Conservation (phyloP, 2,113 vertebrate genomes). For the Paraplagusia blochii region DNA sequence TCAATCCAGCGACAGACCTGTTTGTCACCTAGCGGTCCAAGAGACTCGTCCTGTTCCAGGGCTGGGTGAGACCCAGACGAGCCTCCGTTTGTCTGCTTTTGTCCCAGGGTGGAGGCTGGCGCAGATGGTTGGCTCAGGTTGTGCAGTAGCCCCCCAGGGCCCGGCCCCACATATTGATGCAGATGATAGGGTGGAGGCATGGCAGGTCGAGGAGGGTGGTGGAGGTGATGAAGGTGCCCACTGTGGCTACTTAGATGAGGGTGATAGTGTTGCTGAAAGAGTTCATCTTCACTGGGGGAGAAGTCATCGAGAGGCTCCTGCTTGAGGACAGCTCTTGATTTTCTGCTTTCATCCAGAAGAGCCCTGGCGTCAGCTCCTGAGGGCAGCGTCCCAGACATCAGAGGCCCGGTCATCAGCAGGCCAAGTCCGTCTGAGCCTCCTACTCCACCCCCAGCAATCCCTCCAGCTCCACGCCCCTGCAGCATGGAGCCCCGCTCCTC, state of each 20-base stretch:
- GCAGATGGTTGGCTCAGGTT: slow-evolving; percentile 65
- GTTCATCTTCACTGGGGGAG: slow-evolving; percentile 81
- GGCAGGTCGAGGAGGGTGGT: slow-evolving; percentile 67
- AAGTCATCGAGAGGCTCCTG: slow-evolving; percentile 93
- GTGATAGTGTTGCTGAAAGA: slow-evolving; percentile 83
- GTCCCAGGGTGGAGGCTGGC: slow-evolving; percentile 66
- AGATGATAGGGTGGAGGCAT: slow-evolving; percentile 91
- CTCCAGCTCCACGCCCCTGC: slow-evolving; percentile 55
- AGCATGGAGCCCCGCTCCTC: slow-evolving; percentile 81
- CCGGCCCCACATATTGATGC: slow-evolving; percentile 79
- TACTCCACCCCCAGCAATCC: slow-evolving; percentile 30
- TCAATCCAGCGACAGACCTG: slow-evolving; percentile 97
- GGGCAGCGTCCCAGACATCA: slow-evolving; percentile 61
- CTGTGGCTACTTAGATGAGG: slow-evolving; percentile 67
- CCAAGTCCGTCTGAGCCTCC: slow-evolving; percentile 60
- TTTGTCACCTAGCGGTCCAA: slow-evolving; percentile 69
- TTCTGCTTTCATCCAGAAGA: slow-evolving; percentile 71
- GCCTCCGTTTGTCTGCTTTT: slow-evolving; percentile 67
- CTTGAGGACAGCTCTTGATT: slow-evolving; percentile 81
- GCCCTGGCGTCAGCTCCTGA: slow-evolving; percentile 40
- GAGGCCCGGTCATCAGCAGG: slow-evolving; percentile 58
- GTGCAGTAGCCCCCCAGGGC: slow-evolving; percentile 72
- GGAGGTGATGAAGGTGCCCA: slow-evolving; percentile 73
- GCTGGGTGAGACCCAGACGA: slow-evolving; percentile 58
- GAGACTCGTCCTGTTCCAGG: slow-evolving; percentile 69